Evolutionary conservation across 1,140 invertebrate species (phyloP), one percentile per base, ranked within the genome.

Genomic region (Cylas formicarius): DNA sequence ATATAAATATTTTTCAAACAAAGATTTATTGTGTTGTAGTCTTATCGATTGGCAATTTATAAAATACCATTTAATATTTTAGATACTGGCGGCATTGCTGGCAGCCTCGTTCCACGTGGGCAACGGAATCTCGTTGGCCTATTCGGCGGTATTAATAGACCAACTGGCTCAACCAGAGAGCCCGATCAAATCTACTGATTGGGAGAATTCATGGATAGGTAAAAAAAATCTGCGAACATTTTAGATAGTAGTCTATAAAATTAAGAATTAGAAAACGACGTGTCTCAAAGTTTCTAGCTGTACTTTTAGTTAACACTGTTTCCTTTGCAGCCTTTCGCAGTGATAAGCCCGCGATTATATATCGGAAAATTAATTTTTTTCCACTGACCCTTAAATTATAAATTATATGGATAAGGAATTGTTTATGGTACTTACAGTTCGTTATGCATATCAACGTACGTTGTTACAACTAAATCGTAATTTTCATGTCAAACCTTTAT

Each of bases 71-170:
- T n/a, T n/a, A n/a, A n/a, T n/a, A 20, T 48, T 53, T 14, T 40
- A 74, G 72, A 69, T 75, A 26, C 51, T 67, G 14, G 70, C 73
- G 2, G 69, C 72, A 42, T 55, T 73, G 11, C 59, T 73, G 16
- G 67, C 72, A 3, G 68, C 71, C 3, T 68, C 70, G 22, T 75
- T 74, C 54, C 73, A 77, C 44, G 68, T 77, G 42, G 70, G 67
- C 10, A 70, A 75, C 6, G 75, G 75, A 10, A 61, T 76, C 4
- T 65, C 69, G 6, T 68, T 77, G 53, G 73, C 72, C 2, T 77
- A 71, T 52, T 76, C 74, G 3, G 74, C 73, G 3, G 69, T 76
- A 36, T 47, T 76, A n/a, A 66, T 75, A 44, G 71, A 73, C 23
- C 69, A 74, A 49, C 60, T 76, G 13, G 66, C 70, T 48, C 55